These are phyloP conservation scores for Gadus macrocephalus DNA, from an alignment of 2,113 vertebrate genomes.

Conservation along the genomic window DNA sequence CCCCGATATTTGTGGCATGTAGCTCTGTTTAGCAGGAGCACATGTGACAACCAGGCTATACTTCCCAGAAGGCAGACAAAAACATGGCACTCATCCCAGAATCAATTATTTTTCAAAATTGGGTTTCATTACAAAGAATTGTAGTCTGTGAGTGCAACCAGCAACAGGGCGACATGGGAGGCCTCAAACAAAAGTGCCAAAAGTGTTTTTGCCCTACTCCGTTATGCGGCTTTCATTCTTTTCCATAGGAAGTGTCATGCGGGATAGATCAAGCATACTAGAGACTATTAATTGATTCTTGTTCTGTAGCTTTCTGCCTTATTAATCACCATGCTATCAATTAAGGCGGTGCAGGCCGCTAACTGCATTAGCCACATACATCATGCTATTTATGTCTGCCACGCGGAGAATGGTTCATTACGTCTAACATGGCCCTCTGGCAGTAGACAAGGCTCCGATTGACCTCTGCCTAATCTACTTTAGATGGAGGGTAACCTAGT, in stretches of 20 bases:
- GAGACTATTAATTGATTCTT: background rate
- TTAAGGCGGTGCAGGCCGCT: background rate
- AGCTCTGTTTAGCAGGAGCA: background rate
- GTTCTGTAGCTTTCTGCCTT: constrained; percentile 3
- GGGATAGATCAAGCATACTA: background rate
- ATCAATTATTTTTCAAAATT: background rate
- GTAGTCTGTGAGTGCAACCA: background rate
- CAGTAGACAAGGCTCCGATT: background rate
- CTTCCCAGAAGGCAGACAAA: background rate
- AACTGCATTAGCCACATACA: background rate
- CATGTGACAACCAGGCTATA: background rate
- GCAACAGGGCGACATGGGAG: background rate
- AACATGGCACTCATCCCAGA: background rate
- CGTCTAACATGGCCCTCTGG: background rate
- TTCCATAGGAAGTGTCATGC: background rate
- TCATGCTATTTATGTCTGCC: constrained; percentile 3
- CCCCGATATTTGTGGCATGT: background rate
- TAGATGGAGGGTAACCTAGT: background rate
- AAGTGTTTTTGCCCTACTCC: background rate
- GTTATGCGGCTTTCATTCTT: background rate
- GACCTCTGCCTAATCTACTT: background rate
- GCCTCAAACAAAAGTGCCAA: no score
- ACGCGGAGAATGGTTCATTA: background rate
- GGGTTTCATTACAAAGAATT: background rate
- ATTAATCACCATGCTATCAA: constrained; percentile 2